Percentiles rank a stretch among this genome's conserved stretches.
Evolutionary conservation across 2,113 vertebrate genomes (phyloP).

Genomic region (Agelaius phoeniceus): DNA sequence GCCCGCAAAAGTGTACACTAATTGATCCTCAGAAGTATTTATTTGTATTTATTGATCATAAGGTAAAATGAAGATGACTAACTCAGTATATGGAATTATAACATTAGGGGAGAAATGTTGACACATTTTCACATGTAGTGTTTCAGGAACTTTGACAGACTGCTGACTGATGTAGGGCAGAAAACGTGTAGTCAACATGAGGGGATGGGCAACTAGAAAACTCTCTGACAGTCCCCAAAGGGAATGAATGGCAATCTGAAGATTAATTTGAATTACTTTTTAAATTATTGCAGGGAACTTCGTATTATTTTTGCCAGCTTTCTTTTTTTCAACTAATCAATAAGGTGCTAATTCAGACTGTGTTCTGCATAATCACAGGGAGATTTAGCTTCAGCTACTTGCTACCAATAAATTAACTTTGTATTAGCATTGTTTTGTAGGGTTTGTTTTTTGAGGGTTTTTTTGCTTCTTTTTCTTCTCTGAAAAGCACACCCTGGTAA

Average conservation of each 20-base stretch:
- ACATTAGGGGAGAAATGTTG: not conserved
- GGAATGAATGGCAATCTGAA: not conserved
- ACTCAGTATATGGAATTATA: not conserved
- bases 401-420: not conserved
- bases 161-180: not conserved
- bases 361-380: not conserved
- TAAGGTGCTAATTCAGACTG: not conserved
- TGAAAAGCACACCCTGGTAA: not conserved
- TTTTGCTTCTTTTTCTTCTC: not conserved
- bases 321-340: not conserved
- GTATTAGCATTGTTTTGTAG: not conserved
- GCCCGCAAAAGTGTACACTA: not conserved
- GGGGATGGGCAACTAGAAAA: not conserved
- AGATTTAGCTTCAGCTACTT: not conserved
- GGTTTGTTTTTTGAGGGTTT: rapidly evolving
- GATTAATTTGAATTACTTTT: not conserved
- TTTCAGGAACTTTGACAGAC: not conserved
- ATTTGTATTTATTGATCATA: not conserved
- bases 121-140: not conserved
- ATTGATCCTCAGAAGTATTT: not conserved
- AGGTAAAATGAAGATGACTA: not conserved
- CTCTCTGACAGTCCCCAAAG: not conserved
- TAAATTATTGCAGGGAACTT: not conserved
- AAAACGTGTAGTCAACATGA: not conserved
- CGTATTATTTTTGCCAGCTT: not conserved